Evolutionary conservation across 1,140 invertebrate species (phyloP).

Genomic region (Drosophila dunni): DNA sequence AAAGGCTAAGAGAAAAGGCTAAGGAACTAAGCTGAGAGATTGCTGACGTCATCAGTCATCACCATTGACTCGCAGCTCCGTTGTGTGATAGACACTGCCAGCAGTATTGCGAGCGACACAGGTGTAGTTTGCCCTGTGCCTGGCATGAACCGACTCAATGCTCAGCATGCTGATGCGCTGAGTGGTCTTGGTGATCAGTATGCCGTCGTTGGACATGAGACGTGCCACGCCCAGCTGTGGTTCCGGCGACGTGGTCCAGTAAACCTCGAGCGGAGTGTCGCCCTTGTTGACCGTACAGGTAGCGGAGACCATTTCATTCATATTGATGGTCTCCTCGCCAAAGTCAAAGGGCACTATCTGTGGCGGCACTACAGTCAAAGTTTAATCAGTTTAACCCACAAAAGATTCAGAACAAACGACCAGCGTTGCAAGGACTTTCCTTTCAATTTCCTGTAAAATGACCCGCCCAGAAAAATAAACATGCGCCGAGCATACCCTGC

Average conservation of each 20-base stretch:
- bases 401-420: constrained; percentile 40
- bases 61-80: constrained; percentile 89
- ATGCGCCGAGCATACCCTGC: constrained; percentile 30
- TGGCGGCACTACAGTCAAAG: constrained; percentile 86
- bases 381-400: not conserved
- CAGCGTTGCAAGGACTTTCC: constrained; percentile 50
- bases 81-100: constrained; percentile 89
- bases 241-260: constrained; percentile 87
- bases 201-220: constrained; percentile 83
- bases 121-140: constrained; percentile 89
- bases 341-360: constrained; percentile 90
- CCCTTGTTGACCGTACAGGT: constrained; percentile 94
- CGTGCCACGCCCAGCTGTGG: constrained; percentile 68
- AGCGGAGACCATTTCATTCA: constrained; percentile 89
- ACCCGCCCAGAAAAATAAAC: constrained; percentile 43
- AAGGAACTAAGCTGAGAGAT: constrained; percentile 15
- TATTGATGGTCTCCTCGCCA: constrained; percentile 89
- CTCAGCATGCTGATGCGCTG: constrained; percentile 89
- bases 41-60: constrained; percentile 81
- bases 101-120: constrained; percentile 91
- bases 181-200: constrained; percentile 87
- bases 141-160: constrained; percentile 88
- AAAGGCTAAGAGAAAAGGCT: constrained; percentile 16
- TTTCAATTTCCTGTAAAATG: constrained; percentile 48
- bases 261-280: constrained; percentile 91